A percentile compares a stretch with the other conserved stretches of the same genome.
phyloP scores from a whole-genome alignment of 2,113 vertebrate species.

The Ceyx cyanopectus region DNA sequence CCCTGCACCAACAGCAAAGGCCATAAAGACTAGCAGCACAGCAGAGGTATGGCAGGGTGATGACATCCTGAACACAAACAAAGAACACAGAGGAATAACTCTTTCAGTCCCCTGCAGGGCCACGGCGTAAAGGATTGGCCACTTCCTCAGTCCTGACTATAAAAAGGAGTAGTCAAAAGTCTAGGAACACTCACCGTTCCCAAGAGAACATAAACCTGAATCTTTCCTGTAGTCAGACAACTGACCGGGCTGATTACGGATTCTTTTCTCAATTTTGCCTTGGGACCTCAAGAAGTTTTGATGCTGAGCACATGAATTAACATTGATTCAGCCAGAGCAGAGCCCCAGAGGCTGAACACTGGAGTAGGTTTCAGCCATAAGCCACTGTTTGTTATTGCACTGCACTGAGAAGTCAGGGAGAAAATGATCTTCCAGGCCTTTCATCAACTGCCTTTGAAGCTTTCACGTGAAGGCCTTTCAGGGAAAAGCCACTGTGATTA shows the following conservation, averaged over 20 bases:
- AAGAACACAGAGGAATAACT: background rate
- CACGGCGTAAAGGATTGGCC: background rate
- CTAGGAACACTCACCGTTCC: background rate
- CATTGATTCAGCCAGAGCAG: background rate
- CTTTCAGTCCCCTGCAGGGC: background rate
- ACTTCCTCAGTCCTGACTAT: background rate
- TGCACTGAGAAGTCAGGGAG: background rate
- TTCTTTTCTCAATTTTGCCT: background rate
- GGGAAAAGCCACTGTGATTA: background rate
- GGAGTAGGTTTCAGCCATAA: background rate
- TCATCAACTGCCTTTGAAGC: background rate
- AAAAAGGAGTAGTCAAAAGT: background rate
- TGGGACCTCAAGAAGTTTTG: background rate
- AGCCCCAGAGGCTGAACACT: background rate
- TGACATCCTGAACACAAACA: slow-evolving; percentile 70
- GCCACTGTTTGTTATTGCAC: background rate
- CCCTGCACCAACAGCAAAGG: background rate
- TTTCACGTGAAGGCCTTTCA: background rate
- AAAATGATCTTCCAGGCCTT: background rate
- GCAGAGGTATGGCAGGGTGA: slow-evolving; percentile 22
- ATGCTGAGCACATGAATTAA: background rate
- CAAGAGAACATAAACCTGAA: background rate
- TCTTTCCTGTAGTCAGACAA: background rate
- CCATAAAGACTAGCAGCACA: slow-evolving; percentile 41
- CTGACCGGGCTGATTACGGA: rapidly evolving